Conservation (phyloP, 2,113 vertebrate genomes). For the Ariopsis seemanni region DNA sequence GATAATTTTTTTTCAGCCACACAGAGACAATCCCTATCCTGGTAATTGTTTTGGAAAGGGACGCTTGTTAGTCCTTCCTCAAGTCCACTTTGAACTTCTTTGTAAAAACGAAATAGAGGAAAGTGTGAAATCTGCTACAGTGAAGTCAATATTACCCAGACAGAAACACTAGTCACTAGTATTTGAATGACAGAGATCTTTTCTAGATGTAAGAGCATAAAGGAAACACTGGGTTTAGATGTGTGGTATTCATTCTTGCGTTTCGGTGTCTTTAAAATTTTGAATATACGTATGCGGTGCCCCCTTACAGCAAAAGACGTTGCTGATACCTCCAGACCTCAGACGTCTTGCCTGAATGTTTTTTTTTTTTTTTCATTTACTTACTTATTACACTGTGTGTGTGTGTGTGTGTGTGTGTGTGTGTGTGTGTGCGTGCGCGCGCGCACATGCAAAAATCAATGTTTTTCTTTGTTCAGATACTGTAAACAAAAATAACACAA, state of each 20-base stretch:
- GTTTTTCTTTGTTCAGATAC: not conserved
- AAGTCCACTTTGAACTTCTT: not conserved
- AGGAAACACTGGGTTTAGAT: not conserved
- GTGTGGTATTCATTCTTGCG: not conserved
- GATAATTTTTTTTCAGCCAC: constrained; percentile 1
- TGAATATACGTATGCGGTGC: not conserved
- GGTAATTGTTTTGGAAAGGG: not conserved
- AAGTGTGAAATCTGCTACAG: not conserved
- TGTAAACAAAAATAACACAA: constrained; percentile 2
- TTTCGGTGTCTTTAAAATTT: not conserved
- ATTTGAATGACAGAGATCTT: not conserved
- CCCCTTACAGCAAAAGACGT: constrained; percentile 4
- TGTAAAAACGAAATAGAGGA: constrained; percentile 1
- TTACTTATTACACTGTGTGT: not conserved
- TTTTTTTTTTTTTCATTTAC: not conserved
- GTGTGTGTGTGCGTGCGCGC: not conserved
- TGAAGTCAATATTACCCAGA: not conserved
- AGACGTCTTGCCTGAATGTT: not conserved
- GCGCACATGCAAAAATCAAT: not conserved
- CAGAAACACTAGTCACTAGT: not conserved
- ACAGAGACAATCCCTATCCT: constrained; percentile 47
- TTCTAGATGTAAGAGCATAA: not conserved
- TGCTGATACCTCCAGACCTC: constrained; percentile 6
- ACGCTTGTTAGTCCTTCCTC: constrained; percentile 23
- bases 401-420: not conserved